Evolutionary conservation across 1,140 invertebrate genomes (phyloP).

Genomic region (Macrostomum lignano): DNA sequence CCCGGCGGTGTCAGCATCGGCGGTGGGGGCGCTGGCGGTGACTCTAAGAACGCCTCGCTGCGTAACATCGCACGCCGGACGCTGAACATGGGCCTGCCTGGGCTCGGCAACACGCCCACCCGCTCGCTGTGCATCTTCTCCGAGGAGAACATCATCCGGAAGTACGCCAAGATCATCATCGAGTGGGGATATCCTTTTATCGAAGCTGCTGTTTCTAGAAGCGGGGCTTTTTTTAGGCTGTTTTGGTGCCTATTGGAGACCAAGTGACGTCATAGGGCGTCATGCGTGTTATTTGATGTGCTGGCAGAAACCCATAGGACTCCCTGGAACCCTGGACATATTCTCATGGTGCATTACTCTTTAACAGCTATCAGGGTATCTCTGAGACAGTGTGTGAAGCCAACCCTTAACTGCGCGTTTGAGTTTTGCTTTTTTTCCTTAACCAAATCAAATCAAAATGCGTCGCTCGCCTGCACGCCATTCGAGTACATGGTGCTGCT

Average conservation of each 20-base stretch:
- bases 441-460: neutral
- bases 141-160: constrained; percentile 79
- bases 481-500: constrained; percentile 99
- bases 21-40: constrained; percentile 1
- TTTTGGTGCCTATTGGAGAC: constrained; percentile 33
- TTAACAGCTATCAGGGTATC: neutral
- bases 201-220: neutral
- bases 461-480: constrained; percentile 34
- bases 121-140: constrained; percentile 71
- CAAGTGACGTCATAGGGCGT: constrained; percentile 90
- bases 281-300: constrained; percentile 75
- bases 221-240: neutral
- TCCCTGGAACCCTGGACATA: neutral
- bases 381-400: neutral
- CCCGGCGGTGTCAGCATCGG: too few species aligned
- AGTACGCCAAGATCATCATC: constrained; percentile 91
- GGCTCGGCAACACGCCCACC: neutral
- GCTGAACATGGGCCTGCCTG: neutral
- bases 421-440: neutral
- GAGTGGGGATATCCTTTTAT: constrained; percentile 76
- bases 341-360: neutral
- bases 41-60: constrained; percentile 1
- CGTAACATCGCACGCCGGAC: neutral
- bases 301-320: constrained; percentile 81
- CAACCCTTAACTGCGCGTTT: neutral